Evolutionary conservation across 2,888 invertebrate species (phyloP), one percentile per base, ranked within the genome.

Genomic region (Macrosoma leucophasiata): DNA sequence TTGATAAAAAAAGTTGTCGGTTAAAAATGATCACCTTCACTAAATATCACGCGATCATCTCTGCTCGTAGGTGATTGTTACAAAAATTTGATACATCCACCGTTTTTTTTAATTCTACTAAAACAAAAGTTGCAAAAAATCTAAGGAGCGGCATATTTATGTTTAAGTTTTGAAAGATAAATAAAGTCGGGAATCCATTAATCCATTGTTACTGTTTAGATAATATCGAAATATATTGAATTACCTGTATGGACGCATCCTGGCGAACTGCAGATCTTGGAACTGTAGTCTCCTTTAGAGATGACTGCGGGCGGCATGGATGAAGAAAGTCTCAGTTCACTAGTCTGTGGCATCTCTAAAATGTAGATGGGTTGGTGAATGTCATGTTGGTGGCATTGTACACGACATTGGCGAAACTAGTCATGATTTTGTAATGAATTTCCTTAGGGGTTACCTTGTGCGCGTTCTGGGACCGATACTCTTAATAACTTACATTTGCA

Each of bases 171-270:
- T n/a, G n/a, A n/a, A n/a, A n/a, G n/a, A n/a, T n/a, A n/a, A n/a
- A n/a, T n/a, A n/a, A n/a, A n/a, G n/a, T n/a, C n/a, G n/a, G n/a
- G n/a, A n/a, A n/a, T n/a, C n/a, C n/a, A n/a, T n/a, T n/a, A n/a
- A n/a, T n/a, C n/a, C n/a, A n/a, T n/a, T n/a, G n/a, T n/a, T n/a
- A n/a, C n/a, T n/a, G n/a, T n/a, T n/a, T n/a, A n/a, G n/a, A n/a
- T n/a, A n/a, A n/a, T n/a, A n/a, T n/a, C n/a, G n/a, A n/a, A n/a
- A n/a, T 15, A 24, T 12, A 3, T 26, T 33, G 24, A 20, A 25
- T 65, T 62, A 91, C 91, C 90, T 55, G 92, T 90, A 59, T 92
- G 90, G 30, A 95, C 86, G 74, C 96, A 96, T 52, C 92, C 95
- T 6, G 91, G 85, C 0, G 89, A 86, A 36, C 90, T 84, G 69